Evolutionary conservation across 2,113 vertebrate genomes (phyloP), one percentile per base, ranked within the genome.

Genomic region (Holacanthus passer): DNA sequence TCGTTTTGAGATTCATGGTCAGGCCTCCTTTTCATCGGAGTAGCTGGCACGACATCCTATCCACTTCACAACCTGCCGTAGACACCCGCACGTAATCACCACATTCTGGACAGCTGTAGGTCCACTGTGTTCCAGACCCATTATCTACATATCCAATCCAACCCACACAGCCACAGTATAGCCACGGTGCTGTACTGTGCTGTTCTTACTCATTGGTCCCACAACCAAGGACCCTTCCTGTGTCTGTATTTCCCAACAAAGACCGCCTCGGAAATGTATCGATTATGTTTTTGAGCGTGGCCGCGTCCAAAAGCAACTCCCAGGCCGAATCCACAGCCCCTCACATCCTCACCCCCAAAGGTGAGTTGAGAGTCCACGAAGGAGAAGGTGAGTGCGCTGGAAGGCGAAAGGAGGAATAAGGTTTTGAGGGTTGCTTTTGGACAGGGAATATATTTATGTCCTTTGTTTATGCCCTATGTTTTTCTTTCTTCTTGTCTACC

Each of bases 181-280:
- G 52, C 81, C 85, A 77, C 64, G 60, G 77, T 88, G 73, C 84
- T 85, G 81, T 89, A 78, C 64, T 73, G 78, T 93, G 84, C 72
- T 77, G 77, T 58, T 77, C 68, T 63, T 52, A 70, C 74, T 81
- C 87, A 90, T 90, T 48, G 71, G 81, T 85, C 75, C 66, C 31
- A 63, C 77, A 79, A 87, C 72, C 53, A 75, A 81, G 84, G 83
- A 90, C 82, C 87, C 72, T 70, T 75, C 82, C 66, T 75, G 82
- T 92, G 91, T 95, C 94, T 95, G 94, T 95, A 95, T 95, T 95
- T 95, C 94, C 94, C 94, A 95, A 94, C 86, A 94, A 93, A 91
- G 88, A 83, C 89, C 85, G 63, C 86, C 90, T 92, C 74, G 68
- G 86, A 94, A 93, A 93, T 92, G 89, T 92, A 88, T 67, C 35